phyloP scores from a whole-genome alignment of 2,888 invertebrate genomes.

The Cecidostiba fungosa region DNA sequence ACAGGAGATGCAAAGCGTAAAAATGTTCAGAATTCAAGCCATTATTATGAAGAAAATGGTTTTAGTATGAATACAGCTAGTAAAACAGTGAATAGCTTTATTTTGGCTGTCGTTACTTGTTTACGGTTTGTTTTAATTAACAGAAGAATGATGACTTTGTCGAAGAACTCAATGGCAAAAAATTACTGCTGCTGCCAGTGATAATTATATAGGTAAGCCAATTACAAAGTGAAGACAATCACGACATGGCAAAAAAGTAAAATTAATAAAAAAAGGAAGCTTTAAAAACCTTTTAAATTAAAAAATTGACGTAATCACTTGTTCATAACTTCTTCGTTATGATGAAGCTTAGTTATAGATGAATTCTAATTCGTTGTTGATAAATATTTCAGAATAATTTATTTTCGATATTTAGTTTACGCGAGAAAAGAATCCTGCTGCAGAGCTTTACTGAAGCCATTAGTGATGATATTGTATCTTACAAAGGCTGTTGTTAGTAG shows the following conservation, averaged over 20 bases:
- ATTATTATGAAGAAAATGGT: background rate
- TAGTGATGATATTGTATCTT: constrained; percentile 46
- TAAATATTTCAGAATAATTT: background rate
- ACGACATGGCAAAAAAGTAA: constrained; percentile 19
- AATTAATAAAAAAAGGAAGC: constrained; percentile 37
- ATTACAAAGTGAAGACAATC: constrained; percentile 30
- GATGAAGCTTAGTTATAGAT: too few species aligned
- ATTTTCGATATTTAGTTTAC: background rate
- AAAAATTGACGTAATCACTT: too few species aligned
- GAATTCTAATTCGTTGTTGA: too few species aligned
- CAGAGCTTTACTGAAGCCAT: constrained; percentile 40
- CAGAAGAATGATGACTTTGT: too few species aligned
- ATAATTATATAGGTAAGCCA: too few species aligned
- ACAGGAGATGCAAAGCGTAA: too few species aligned
- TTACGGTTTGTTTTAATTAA: too few species aligned
- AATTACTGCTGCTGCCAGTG: too few species aligned
- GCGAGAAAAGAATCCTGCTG: constrained; percentile 4
- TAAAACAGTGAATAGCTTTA: too few species aligned
- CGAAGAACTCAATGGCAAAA: background rate
- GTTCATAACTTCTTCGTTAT: too few species aligned
- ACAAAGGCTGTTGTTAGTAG: constrained; percentile 24
- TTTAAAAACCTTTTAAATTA: too few species aligned
- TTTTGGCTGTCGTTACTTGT: too few species aligned
- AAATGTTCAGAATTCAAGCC: background rate
- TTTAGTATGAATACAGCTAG: background rate